Evolutionary conservation across 2,797 vertebrate species (phyloP), one percentile per base, ranked within the genome.

Genomic region (Spinibarbus caldwelli): DNA sequence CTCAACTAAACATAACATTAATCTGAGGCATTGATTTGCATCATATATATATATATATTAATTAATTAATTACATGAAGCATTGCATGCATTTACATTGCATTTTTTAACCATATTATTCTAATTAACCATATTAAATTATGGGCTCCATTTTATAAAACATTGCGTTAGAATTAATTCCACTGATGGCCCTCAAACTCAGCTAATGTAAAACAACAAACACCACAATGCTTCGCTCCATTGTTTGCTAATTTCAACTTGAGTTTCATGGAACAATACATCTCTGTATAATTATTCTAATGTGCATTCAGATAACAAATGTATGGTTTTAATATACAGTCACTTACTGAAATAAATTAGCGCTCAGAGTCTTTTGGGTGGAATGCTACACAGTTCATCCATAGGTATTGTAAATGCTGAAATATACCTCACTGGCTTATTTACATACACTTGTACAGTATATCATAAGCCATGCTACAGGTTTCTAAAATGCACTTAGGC

Each of bases 221-320:
- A 41, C 38, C 41, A 76, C 43, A n/a, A 54, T 43, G 41, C 67
- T 77, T 26, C 1, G 1, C 41, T 62, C 11, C 73, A 66, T 59
- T 78, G 54, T 72, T 83, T 67, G n/a, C 34, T 36, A n/a, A 80
- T 79, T 72, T 78, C 34, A 62, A 52, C 52, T 43, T 31, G 45
- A 66, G n/a, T n/a, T n/a, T n/a, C n/a, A n/a, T n/a, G n/a, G 62
- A 87, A 80, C 77, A 70, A 79, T 21, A 45, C 80, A 31, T 67
- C 68, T 54, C 23, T 67, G 31, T 62, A 66, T 76, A 84, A 72
- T 83, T 84, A 79, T 43, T 26, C 10, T 31, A 79, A 43, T 76
- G 21, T 45, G 41, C 23, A 80, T 80, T 84, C 54, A 45, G 47
- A 87, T 75, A 80, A 19, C 68, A 83, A 75, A 87, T 57, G 38